Evolutionary conservation across 2,888 invertebrate genomes (phyloP), one percentile per base, ranked within the genome.

Genomic region (Chironomus riparius): DNA sequence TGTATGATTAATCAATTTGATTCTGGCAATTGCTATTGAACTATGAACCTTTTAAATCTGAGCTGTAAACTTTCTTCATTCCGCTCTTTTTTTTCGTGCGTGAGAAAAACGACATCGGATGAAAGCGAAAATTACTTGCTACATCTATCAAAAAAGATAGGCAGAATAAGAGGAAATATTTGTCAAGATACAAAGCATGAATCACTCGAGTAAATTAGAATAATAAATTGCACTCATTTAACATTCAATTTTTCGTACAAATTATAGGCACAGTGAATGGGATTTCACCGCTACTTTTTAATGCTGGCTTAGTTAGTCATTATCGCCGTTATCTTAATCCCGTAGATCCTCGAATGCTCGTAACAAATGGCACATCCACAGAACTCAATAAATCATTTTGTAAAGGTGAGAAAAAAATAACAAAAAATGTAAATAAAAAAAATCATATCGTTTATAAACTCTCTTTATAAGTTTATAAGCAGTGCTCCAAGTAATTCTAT

Each of bases 251-350:
- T 56, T 56, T 50, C 15, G 15, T n/a, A 18, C 5, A 56, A 18
- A 18, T 18, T 15, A 18, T 18, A 56, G 56, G 56, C 56, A 68
- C 74, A 62, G 68, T 62, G 47, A 76, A 74, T 47, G 74, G 74
- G n/a, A 68, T 76, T 24, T 38, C 38, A 38, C 76, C 76, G 76
- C 61, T 76, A 13, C 76, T 76, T 15, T 76, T 76, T 69, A 76
- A 76, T 56, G 76, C 76, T 28, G 76, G 76, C 24, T 68, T 76
- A 76, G 76, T 76, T 69, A 76, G 76, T 69, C 76, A 76, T 76
- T 76, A 76, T 69, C 68, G 76, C 21, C 76, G 76, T 56, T 76
- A 69, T 69, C 69, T 76, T 38, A 76, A 76, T 69, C 76, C 76
- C 22, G 68, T 74, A 28, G 76, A 69, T 69, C 69, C 76, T n/a